Evolutionary conservation across 2,113 vertebrate species (phyloP), one percentile per base, ranked within the genome.

Genomic region (Crotophaga sulcirostris): DNA sequence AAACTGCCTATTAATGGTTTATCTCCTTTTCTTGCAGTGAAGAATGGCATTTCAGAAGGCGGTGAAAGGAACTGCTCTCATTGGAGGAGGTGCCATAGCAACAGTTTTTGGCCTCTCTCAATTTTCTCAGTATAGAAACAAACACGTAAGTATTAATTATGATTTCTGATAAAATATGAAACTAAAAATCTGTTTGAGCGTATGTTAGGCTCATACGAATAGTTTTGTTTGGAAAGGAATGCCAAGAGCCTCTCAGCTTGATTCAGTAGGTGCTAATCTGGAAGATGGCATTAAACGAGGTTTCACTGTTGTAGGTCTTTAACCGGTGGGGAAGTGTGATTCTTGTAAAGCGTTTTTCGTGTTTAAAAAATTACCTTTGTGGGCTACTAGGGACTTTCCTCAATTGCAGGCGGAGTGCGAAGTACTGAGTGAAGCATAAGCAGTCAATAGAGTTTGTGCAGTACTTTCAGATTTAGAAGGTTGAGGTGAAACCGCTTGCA

Each of bases 31-130:
- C 56, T 79, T 87, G 73, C 74, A 95, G 91, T 98, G 96, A 97
- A 93, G 97, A 95, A 99, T 99, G 99, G 99, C 99, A 80, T 99
- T 99, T 98, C 98, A 96, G 93, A 99, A 98, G 96, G 98, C 97
- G 86, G 96, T 98, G 93, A 99, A 98, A 96, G 98, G 98, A 91
- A 98, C 98, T 33, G 67, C 97, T 91, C 86, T 99, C 72, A 87
- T 99, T 78, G 99, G 99, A 90, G 98, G 99, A 51, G 99, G 99
- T 86, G 98, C 98, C 36, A 97, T 99, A 63, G 99, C 98, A 69
- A 96, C 98, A 5, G 96, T 98, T 44, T 98, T 99, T 58, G 99
- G 99, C 96, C 97, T 99, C 72, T 99, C 99, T n/a, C 98, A 99
- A 87, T 98, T 99, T 84, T 96, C 98, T 69, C 98, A 99, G 93